Conservation (phyloP, 1,140 invertebrate genomes). For the Tetramorium simillimum region DNA sequence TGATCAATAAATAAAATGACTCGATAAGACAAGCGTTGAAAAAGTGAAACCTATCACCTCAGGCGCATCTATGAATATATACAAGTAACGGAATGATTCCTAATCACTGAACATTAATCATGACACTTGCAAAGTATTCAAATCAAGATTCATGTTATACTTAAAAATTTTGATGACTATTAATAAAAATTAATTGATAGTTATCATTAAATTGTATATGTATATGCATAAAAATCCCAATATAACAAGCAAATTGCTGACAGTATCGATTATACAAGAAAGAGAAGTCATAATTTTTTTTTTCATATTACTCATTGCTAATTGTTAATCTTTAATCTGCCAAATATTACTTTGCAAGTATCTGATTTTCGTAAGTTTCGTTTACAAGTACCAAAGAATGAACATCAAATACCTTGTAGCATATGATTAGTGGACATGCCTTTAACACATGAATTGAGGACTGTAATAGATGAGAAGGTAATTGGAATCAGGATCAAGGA, state of each 20-base stretch:
- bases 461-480: background rate
- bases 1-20: constrained; percentile 38
- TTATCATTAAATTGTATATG: background rate
- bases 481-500: constrained; percentile 25
- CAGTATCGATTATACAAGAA: background rate
- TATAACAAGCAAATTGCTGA: background rate
- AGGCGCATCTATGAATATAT: constrained; percentile 54
- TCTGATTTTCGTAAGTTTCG: constrained; percentile 9
- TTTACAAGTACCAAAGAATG: constrained; percentile 60
- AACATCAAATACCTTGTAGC: constrained; percentile 70
- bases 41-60: constrained; percentile 28
- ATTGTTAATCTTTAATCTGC: background rate
- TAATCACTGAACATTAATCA: constrained; percentile 57
- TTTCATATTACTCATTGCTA: background rate
- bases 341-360: constrained; percentile 55
- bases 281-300: background rate
- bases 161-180: background rate
- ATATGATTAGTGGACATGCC: constrained; percentile 66
- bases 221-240: background rate
- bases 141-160: background rate
- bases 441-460: constrained; percentile 67
- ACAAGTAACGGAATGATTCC: constrained; percentile 68
- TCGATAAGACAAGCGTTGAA: background rate
- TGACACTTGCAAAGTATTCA: constrained; percentile 55
- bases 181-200: background rate